A percentile compares a stretch with the other conserved stretches of the same genome.
Evolutionary conservation across 1,140 invertebrate genomes (phyloP).

Genomic region (Helicoverpa zea): DNA sequence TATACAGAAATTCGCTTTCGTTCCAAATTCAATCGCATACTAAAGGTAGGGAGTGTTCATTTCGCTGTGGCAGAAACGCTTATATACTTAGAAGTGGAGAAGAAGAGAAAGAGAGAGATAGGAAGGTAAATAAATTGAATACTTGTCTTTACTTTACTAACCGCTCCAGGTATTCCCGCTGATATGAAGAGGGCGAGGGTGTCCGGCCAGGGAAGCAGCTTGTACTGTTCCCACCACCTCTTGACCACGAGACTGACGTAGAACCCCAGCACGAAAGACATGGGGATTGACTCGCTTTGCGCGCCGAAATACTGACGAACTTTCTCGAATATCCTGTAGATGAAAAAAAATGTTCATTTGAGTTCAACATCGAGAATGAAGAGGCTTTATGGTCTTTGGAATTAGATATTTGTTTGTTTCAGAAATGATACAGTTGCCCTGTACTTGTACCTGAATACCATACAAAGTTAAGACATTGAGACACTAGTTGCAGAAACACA

Average conservation of each 20-base stretch:
- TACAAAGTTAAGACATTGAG: no score
- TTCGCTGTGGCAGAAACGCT: constrained; percentile 24
- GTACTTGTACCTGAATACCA: no score
- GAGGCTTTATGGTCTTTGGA: no score
- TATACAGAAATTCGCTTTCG: constrained; percentile 32
- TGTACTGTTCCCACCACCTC: constrained; percentile 97
- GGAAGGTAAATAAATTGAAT: constrained; percentile 43
- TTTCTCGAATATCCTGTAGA: constrained; percentile 92
- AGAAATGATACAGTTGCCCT: no score
- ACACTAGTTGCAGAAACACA: no score
- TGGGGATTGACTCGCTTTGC: constrained; percentile 94
- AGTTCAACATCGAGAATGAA: neutral
- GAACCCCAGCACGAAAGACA: constrained; percentile 98
- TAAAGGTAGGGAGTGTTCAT: constrained; percentile 17
- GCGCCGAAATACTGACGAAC: constrained; percentile 93
- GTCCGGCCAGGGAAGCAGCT: constrained; percentile 96
- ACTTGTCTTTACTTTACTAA: constrained; percentile 88
- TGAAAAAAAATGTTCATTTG: constrained; percentile 59
- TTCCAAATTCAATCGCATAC: constrained; percentile 30
- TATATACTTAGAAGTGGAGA: neutral
- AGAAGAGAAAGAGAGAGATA: neutral
- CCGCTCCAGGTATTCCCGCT: constrained; percentile 95
- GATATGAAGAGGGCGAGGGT: constrained; percentile 96
- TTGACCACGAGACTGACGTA: constrained; percentile 97
- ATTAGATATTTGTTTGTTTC: no score